Percentiles rank a stretch among this genome's conserved stretches.
Evolutionary conservation across 2,888 invertebrate genomes (phyloP).

Genomic region (Bibio marci): DNA sequence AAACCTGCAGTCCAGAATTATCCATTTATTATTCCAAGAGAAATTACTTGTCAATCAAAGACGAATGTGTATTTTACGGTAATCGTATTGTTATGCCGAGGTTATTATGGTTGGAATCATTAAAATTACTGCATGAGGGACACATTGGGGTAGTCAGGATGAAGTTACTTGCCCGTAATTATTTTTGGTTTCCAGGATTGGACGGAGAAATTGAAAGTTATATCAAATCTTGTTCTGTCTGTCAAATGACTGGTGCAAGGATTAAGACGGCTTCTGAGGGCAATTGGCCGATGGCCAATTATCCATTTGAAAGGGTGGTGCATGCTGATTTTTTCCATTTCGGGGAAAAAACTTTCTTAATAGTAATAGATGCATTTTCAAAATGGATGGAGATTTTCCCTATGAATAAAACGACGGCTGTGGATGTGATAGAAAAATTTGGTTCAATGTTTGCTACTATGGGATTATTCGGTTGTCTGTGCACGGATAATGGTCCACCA

Average conservation of each 20-base stretch:
- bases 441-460: no score
- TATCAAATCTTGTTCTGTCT: conserved; percentile 4
- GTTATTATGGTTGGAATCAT: conserved; percentile 1
- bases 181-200: conserved; percentile 11
- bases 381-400: conserved; percentile 10
- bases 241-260: neutral
- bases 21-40: neutral
- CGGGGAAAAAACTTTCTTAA: neutral
- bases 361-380: conserved; percentile 10
- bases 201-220: conserved; percentile 9
- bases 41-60: conserved; percentile 9
- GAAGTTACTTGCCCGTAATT: conserved; percentile 6
- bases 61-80: conserved; percentile 4
- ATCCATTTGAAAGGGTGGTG: conserved; percentile 10
- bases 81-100: conserved; percentile 5
- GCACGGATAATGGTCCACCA: no score
- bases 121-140: conserved; percentile 5
- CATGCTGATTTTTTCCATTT: conserved; percentile 6
- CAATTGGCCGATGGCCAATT: conserved; percentile 5
- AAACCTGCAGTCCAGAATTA: no score
- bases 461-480: no score
- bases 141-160: conserved; percentile 1
- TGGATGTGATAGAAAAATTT: no score
- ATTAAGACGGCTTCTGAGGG: neutral
- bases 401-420: conserved; percentile 4